phyloP scores from a whole-genome alignment of 1,140 invertebrate genomes.

The Anthonomus grandis region DNA sequence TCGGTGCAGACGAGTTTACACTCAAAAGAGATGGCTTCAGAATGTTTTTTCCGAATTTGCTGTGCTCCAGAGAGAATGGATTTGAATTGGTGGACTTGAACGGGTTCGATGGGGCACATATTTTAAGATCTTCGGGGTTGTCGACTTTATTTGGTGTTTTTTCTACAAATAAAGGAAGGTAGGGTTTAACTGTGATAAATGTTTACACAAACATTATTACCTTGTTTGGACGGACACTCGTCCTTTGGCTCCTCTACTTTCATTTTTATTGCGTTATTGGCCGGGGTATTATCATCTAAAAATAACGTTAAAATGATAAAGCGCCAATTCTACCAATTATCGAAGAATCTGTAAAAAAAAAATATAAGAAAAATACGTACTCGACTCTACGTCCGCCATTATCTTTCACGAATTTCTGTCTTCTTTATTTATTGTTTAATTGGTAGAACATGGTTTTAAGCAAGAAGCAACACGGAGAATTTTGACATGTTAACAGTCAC shows the following conservation, averaged over 20 bases:
- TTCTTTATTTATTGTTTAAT: no score
- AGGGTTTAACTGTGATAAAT: constrained; percentile 9
- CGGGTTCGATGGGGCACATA: constrained; percentile 25
- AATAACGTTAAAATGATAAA: constrained; percentile 1
- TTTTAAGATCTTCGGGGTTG: constrained; percentile 29
- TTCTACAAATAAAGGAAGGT: constrained; percentile 16
- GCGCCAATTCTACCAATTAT: background rate
- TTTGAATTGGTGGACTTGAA: constrained; percentile 13
- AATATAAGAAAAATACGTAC: constrained; percentile 10
- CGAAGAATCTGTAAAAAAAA: background rate
- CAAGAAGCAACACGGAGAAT: no score
- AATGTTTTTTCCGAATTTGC: constrained; percentile 31
- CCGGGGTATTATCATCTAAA: constrained; percentile 8
- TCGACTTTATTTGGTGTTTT: constrained; percentile 14
- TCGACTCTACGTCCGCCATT: constrained; percentile 19
- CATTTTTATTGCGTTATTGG: constrained; percentile 36
- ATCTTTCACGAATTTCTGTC: no score
- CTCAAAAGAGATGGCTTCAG: constrained; percentile 38
- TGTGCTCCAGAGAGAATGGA: constrained; percentile 27
- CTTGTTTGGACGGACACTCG: constrained; percentile 31
- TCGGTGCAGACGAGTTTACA: constrained; percentile 23
- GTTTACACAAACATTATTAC: constrained; percentile 20
- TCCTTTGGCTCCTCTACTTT: constrained; percentile 41
- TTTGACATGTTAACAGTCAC: no score
- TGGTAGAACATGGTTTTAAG: no score